Percentiles rank a stretch among this genome's conserved stretches.
Evolutionary conservation across 2,797 vertebrate species (phyloP).

Genomic region (Atherinosoma microstoma): DNA sequence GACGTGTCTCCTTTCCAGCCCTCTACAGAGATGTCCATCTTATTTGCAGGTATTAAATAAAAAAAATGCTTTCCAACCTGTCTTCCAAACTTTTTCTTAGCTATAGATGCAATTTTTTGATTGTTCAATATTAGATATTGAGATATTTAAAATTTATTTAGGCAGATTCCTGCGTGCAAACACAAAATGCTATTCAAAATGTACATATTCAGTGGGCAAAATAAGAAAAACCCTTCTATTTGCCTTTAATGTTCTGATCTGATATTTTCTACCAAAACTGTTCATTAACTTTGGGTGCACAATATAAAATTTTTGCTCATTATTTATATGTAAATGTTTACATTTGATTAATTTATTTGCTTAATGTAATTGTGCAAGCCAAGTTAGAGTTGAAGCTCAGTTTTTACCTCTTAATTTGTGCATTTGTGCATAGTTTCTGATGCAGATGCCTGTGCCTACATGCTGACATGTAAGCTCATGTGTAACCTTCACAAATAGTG

Average conservation of each 20-base stretch:
- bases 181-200: background rate
- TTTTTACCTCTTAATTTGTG: background rate
- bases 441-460: conserved; percentile 18
- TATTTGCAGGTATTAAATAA: too few species aligned
- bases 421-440: background rate
- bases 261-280: too few species aligned
- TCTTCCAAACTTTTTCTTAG: background rate
- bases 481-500: conserved; percentile 63
- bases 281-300: too few species aligned
- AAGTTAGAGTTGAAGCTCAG: background rate
- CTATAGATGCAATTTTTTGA: background rate
- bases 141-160: background rate
- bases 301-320: too few species aligned
- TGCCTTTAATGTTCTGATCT: too few species aligned
- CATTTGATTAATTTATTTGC: background rate
- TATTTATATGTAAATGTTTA: background rate
- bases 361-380: background rate
- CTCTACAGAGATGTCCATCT: background rate
- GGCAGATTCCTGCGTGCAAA: background rate
- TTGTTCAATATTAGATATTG: background rate
- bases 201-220: background rate
- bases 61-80: too few species aligned
- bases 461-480: conserved; percentile 30
- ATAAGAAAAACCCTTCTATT: too few species aligned
- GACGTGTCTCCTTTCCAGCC: background rate